Evolutionary conservation across 2,113 vertebrate species (phyloP).

Genomic region (Podilymbus podiceps): DNA sequence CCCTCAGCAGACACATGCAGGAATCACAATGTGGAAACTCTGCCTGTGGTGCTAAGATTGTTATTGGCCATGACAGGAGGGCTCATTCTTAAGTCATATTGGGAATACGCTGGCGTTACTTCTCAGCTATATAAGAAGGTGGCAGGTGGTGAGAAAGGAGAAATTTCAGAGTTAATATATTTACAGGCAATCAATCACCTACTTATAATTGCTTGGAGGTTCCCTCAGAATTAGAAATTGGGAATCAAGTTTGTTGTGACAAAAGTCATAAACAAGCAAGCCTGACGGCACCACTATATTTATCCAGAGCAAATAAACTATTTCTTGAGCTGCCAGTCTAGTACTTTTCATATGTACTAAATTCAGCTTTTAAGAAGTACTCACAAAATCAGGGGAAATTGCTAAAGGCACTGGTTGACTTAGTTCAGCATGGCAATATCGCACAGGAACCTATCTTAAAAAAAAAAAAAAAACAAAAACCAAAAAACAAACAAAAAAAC

Average conservation of each 20-base stretch:
- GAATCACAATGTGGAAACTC: background rate
- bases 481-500: no score
- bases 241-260: background rate
- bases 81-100: background rate
- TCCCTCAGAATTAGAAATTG: background rate
- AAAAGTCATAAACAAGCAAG: background rate
- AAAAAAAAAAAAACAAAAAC: background rate
- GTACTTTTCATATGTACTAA: background rate
- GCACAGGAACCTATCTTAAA: background rate
- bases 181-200: background rate
- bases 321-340: background rate
- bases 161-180: background rate
- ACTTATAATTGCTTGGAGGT: background rate
- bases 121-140: background rate
- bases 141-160: background rate
- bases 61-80: background rate
- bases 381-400: background rate
- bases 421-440: background rate
- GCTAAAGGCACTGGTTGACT: background rate
- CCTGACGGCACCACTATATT: background rate
- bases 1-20: background rate
- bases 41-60: no score
- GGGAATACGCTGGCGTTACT: background rate
- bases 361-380: background rate
- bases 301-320: background rate